Percentiles rank a stretch among this genome's conserved stretches.
These are phyloP conservation scores for Cryptoleucopteryx plumbea DNA, from an alignment of 2,113 vertebrate genomes.

Conservation along the genomic window DNA sequence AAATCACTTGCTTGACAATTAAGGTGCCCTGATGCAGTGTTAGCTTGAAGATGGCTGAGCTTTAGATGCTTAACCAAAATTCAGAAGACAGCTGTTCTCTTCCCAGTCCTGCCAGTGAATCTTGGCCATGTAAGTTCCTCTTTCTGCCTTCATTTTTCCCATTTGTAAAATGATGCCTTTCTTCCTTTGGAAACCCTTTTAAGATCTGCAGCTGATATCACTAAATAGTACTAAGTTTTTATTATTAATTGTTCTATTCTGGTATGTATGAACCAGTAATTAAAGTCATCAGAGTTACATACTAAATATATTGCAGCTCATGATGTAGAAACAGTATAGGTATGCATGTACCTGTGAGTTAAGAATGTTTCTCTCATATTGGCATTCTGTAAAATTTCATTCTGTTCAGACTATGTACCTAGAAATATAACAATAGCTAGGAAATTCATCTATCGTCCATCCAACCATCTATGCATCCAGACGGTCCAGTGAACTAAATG, in stretches of 20 bases:
- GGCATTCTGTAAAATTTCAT: neutral
- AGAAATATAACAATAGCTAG: neutral
- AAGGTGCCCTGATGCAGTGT: neutral
- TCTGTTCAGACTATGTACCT: neutral
- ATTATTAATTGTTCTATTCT: neutral
- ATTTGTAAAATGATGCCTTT: neutral
- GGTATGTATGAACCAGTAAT: neutral
- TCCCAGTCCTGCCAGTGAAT: neutral
- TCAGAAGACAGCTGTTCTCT: neutral
- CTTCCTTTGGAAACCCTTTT: neutral
- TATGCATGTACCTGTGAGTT: neutral
- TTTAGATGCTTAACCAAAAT: neutral
- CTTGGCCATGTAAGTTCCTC: neutral
- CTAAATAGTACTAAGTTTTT: neutral
- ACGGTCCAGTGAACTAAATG: neutral
- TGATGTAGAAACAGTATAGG: neutral
- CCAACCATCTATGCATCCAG: neutral
- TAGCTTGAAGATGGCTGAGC: neutral
- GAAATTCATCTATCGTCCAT: neutral
- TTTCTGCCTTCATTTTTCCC: neutral
- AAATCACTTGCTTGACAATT: neutral
- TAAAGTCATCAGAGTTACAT: neutral
- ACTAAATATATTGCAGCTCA: neutral
- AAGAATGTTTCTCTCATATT: neutral
- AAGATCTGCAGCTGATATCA: neutral